phyloP scores from a whole-genome alignment of 1,140 invertebrate species.

The Drosophila azteca region DNA sequence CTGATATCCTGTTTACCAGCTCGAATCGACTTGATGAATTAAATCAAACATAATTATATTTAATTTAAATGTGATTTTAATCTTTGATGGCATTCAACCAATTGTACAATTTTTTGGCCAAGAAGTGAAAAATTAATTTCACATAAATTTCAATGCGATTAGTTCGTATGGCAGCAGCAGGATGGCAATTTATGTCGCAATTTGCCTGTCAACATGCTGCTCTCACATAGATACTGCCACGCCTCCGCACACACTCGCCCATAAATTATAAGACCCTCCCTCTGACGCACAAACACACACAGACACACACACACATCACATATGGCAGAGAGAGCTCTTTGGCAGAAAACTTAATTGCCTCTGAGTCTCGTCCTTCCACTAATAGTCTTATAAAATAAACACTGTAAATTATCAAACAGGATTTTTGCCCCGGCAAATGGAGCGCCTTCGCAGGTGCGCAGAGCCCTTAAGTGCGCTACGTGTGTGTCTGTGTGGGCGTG shows the following conservation, averaged over 20 bases:
- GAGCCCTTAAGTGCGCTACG: background rate
- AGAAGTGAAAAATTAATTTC: constrained; percentile 43
- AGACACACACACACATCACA: background rate
- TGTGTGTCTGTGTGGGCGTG: background rate
- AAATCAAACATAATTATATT: too few species aligned
- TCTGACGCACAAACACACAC: background rate
- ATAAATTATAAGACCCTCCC: constrained; percentile 44
- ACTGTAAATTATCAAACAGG: constrained; percentile 46
- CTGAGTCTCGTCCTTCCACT: constrained; percentile 34
- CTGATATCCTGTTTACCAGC: background rate
- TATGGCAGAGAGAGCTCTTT: background rate
- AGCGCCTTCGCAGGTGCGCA: too few species aligned
- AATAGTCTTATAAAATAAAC: constrained; percentile 60
- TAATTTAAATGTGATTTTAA: too few species aligned
- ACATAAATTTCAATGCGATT: constrained; percentile 31
- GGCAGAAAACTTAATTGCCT: constrained; percentile 51
- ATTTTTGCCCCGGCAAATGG: too few species aligned
- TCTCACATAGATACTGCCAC: constrained; percentile 18
- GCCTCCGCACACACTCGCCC: constrained; percentile 6
- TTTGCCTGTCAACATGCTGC: constrained; percentile 58
- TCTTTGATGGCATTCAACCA: background rate
- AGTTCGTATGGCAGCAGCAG: constrained; percentile 14
- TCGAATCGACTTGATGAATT: too few species aligned
- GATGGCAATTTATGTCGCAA: constrained; percentile 34
- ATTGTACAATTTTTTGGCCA: too few species aligned